Conservation (phyloP, 2,113 vertebrate genomes). For the Salvelinus alpinus region DNA sequence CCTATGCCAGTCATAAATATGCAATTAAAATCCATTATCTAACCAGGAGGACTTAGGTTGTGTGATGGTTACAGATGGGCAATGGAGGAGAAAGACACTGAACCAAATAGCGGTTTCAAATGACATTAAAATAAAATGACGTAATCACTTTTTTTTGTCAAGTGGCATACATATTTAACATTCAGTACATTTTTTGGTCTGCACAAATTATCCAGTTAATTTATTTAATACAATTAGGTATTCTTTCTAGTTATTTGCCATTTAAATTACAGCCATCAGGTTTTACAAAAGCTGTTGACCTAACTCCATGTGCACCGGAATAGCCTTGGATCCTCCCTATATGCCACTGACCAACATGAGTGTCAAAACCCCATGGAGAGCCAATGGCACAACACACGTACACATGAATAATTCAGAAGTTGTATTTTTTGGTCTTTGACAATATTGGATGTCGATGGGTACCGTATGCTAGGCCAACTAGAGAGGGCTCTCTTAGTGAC, state of each 20-base stretch:
- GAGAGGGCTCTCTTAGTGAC: neutral
- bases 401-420: constrained; percentile 13
- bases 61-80: neutral
- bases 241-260: neutral
- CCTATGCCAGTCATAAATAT: neutral
- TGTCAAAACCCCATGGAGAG: neutral
- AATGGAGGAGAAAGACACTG: neutral
- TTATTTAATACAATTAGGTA: neutral
- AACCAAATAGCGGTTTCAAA: neutral
- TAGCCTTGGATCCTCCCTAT: neutral
- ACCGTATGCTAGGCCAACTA: neutral
- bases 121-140: no score
- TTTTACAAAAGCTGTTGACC: neutral
- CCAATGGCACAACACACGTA: neutral
- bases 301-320: neutral
- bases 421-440: neutral
- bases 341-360: neutral
- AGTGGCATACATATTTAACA: no score
- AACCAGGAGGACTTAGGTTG: neutral
- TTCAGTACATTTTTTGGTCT: no score
- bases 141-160: no score
- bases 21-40: neutral
- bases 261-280: neutral
- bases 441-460: neutral
- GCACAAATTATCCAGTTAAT: no score